Percentiles rank a stretch among this genome's conserved stretches.
These are phyloP conservation scores for Hippolais icterina DNA, from an alignment of 2,113 vertebrate species.

Conservation along the genomic window DNA sequence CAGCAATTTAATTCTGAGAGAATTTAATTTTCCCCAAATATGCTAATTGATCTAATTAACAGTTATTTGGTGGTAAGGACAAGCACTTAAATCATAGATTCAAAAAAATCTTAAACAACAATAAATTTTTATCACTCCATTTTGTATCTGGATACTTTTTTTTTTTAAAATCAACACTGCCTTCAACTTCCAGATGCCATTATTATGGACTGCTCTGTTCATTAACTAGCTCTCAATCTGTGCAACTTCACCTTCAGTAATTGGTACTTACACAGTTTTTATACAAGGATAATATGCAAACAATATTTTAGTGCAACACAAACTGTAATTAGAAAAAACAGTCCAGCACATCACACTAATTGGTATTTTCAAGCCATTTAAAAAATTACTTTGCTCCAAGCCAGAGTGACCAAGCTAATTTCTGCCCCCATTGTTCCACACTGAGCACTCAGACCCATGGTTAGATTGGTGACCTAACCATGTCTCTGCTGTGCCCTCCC, in stretches of 20 bases:
- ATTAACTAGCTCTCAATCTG: neutral
- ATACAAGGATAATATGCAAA: neutral
- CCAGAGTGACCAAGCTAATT: neutral
- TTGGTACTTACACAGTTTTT: neutral
- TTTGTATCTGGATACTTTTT: neutral
- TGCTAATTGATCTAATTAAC: neutral
- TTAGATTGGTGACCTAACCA: neutral
- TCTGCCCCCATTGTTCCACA: neutral
- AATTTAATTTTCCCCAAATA: neutral
- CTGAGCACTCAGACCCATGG: neutral
- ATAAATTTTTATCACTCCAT: neutral
- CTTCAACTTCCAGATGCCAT: neutral
- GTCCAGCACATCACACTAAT: neutral
- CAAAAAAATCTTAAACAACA: neutral
- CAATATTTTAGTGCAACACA: neutral
- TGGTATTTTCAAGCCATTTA: neutral
- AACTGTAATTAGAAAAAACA: neutral
- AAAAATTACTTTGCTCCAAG: neutral
- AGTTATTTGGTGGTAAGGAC: neutral
- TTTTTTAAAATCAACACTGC: neutral
- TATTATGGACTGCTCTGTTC: neutral
- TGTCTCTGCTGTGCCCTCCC: accelerated
- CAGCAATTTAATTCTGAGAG: neutral
- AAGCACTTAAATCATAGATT: neutral
- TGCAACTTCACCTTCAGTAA: neutral